Evolutionary conservation across 2,113 vertebrate genomes (phyloP), one percentile per base, ranked within the genome.

Genomic region (Amazona guildingii): DNA sequence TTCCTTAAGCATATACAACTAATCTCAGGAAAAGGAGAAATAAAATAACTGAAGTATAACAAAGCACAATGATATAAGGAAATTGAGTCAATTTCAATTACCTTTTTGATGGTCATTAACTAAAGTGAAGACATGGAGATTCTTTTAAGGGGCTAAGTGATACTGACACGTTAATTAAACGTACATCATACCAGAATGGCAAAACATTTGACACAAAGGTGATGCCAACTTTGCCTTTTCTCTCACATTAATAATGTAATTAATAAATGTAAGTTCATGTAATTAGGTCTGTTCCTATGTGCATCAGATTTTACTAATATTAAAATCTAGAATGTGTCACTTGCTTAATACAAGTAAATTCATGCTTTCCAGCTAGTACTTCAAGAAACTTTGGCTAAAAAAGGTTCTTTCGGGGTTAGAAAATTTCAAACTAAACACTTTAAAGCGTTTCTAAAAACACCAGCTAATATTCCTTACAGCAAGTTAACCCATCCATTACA

Each of bases 31-130:
- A 81, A 88, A 49, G 13, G 3, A 92, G 78, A 90, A 81, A 92
- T 88, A 89, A 87, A 92, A 61, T 81, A 91, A 84, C 39, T 92
- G 51, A 96, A 90, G 35, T 70, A n/a, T n/a, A 94, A 87, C 20
- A 91, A 91, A 25, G 16, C 3, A 51, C 27, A 84, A 3, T 52
- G 27, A 57, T 57, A 74, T 17, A 92, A 87, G 69, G 46, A 44
- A 90, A 77, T 67, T 39, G 18, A 94, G 24, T 64, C 52, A 24
- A 66, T 90, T 82, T 96, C 70, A 91, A 81, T 67, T 85, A 88
- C n/a, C 37, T 86, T 86, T 84, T 80, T 67, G 54, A 52, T 20
- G 24, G 67, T 66, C 46, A 66, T 75, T 84, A 77, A 21, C 25
- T 41, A 44, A 75, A 77, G 11, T 12, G n/a, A 89, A 78, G 43